Percentiles rank a stretch among this genome's conserved stretches.
Conservation (phyloP, 1,140 invertebrate genomes). For the Conus ventricosus region DNA sequence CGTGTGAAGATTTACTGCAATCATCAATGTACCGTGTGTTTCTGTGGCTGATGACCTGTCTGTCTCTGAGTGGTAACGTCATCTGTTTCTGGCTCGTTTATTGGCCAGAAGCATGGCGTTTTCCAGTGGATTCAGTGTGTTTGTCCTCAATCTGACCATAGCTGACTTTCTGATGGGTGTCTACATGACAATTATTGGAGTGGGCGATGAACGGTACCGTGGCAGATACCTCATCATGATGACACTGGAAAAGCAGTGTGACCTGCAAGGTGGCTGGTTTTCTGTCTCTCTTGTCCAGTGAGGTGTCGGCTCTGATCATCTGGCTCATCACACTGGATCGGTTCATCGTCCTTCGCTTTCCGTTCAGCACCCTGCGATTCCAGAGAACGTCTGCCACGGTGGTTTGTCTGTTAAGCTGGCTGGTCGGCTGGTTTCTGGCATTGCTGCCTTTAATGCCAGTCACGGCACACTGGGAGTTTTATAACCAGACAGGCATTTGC, state of each 20-base stretch:
- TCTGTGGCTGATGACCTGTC: background rate
- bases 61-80: background rate
- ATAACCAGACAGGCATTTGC: background rate
- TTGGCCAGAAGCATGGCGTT: background rate
- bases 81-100: background rate
- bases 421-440: background rate
- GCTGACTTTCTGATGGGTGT: background rate
- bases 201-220: background rate
- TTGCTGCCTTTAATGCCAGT: background rate
- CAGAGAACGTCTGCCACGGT: background rate
- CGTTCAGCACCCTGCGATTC: background rate
- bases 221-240: background rate
- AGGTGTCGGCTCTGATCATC: background rate
- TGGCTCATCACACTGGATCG: slow-evolving; percentile 1
- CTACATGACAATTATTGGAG: background rate
- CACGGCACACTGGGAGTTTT: background rate
- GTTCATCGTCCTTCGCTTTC: slow-evolving; percentile 2
- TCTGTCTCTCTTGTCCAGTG: background rate
- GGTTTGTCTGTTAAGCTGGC: background rate
- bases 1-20: background rate
- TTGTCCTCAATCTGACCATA: background rate
- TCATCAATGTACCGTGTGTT: background rate
- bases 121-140: background rate
- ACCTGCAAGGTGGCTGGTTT: background rate
- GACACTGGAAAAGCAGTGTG: background rate